Conservation (phyloP, 1,140 invertebrate species). For the Drosophila ficusphila region DNA sequence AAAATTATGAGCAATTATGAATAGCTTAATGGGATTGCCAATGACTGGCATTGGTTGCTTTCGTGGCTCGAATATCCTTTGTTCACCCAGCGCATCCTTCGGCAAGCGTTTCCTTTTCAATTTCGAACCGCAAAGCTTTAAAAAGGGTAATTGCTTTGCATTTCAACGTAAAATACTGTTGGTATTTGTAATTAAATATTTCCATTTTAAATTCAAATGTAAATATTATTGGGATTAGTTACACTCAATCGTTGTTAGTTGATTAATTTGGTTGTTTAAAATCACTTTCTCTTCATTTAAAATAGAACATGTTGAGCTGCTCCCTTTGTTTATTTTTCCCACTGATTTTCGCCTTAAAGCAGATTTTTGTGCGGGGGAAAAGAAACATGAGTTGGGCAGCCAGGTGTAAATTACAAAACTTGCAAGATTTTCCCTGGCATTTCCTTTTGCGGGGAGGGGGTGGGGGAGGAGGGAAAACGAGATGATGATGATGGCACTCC, state of each 20-base stretch:
- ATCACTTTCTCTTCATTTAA: too few relatives aligned
- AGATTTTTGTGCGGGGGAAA: not conserved
- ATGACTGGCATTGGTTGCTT: conserved; percentile 27
- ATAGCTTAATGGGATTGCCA: conserved; percentile 67
- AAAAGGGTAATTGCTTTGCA: too few relatives aligned
- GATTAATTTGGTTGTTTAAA: too few relatives aligned
- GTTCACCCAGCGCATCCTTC: not conserved
- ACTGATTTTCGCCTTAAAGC: conserved; percentile 5
- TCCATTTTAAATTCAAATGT: too few relatives aligned
- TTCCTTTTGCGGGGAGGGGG: conserved; percentile 34
- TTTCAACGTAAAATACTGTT: too few relatives aligned
- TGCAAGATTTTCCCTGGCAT: conserved; percentile 67
- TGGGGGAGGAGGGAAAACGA: too few relatives aligned
- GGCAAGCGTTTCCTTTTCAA: not conserved
- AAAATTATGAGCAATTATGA: conserved; percentile 81
- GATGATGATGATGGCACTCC: conserved; percentile 33
- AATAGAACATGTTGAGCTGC: not conserved
- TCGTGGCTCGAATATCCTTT: not conserved
- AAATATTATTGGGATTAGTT: too few relatives aligned
- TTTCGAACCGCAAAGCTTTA: not conserved
- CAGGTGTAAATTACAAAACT: conserved; percentile 81
- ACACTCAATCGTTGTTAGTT: too few relatives aligned
- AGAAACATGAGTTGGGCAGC: conserved; percentile 39
- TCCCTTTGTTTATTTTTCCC: not conserved
- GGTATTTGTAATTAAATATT: too few relatives aligned